These are phyloP conservation scores for Callipepla squamata DNA, from an alignment of 2,113 vertebrate species.

Conservation along the genomic window DNA sequence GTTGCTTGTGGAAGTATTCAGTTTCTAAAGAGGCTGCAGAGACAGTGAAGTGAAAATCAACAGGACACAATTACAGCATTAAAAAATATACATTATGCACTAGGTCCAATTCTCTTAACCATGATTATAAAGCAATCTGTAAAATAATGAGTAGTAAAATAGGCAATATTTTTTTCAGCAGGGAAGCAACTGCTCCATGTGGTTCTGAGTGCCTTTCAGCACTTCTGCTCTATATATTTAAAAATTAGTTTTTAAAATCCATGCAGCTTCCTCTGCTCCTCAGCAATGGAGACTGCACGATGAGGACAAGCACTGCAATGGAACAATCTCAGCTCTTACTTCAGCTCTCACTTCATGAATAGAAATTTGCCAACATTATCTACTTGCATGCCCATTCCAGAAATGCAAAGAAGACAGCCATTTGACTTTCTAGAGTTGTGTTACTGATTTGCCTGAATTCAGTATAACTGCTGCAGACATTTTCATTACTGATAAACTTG, in stretches of 20 bases:
- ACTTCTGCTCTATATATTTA: neutral
- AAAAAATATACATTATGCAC: slow-evolving; percentile 16
- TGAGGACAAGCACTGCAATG: neutral
- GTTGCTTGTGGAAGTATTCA: neutral
- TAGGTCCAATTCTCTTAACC: neutral
- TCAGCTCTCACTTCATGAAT: slow-evolving; percentile 2
- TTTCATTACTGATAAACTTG: neutral
- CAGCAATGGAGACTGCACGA: neutral
- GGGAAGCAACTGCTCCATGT: slow-evolving; percentile 7
- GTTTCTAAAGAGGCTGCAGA: slow-evolving; percentile 9
- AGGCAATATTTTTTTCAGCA: slow-evolving; percentile 23
- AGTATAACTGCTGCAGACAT: neutral
- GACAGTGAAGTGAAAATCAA: slow-evolving; percentile 9
- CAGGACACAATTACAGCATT: neutral
- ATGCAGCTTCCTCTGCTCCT: neutral
- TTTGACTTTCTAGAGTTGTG: neutral
- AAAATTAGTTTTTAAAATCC: neutral
- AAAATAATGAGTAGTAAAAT: slow-evolving; percentile 16
- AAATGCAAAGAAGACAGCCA: neutral
- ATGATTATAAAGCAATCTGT: slow-evolving; percentile 1
- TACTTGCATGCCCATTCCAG: neutral
- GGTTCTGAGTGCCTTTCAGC: slow-evolving; percentile 1
- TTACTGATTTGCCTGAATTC: neutral
- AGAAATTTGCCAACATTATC: neutral
- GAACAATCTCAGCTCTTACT: neutral